These are phyloP conservation scores for Protophormia terraenovae DNA, from an alignment of 2,888 invertebrate genomes.

Conservation along the genomic window DNA sequence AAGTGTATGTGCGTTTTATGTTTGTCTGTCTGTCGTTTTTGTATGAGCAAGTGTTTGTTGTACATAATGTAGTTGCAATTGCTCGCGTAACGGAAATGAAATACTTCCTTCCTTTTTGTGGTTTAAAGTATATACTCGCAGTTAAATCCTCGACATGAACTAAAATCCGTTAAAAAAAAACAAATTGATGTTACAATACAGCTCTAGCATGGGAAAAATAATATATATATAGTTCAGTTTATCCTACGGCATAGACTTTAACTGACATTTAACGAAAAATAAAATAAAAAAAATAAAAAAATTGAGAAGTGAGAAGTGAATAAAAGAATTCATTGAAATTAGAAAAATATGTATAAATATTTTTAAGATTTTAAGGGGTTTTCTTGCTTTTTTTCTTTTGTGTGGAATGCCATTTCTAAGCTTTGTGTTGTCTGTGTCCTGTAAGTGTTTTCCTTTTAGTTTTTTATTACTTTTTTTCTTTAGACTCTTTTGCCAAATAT, in stretches of 20 bases:
- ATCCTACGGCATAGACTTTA: not conserved
- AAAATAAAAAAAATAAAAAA: not conserved
- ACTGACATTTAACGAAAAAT: conserved; percentile 3
- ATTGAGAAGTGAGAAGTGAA: too few species aligned
- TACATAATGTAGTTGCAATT: conserved; percentile 60
- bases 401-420: conserved; percentile 26
- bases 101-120: conserved; percentile 70
- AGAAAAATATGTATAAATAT: not conserved
- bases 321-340: conserved; percentile 36
- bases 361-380: conserved; percentile 13
- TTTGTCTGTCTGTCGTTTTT: conserved; percentile 23
- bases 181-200: conserved; percentile 49
- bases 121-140: conserved; percentile 43
- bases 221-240: not conserved
- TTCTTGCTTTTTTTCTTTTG: not conserved
- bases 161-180: not conserved
- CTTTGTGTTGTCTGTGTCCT: conserved; percentile 24
- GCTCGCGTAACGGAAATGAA: conserved; percentile 71
- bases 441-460: conserved; percentile 19
- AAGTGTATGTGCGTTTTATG: not conserved
- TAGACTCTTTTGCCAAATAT: conserved; percentile 50
- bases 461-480: conserved; percentile 32
- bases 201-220: not conserved
- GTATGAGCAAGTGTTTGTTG: conserved; percentile 48
- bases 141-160: conserved; percentile 5